A percentile compares a stretch with the other conserved stretches of the same genome.
These are phyloP conservation scores for Ophraella communa DNA, from an alignment of 2,888 invertebrate genomes.

Conservation along the genomic window DNA sequence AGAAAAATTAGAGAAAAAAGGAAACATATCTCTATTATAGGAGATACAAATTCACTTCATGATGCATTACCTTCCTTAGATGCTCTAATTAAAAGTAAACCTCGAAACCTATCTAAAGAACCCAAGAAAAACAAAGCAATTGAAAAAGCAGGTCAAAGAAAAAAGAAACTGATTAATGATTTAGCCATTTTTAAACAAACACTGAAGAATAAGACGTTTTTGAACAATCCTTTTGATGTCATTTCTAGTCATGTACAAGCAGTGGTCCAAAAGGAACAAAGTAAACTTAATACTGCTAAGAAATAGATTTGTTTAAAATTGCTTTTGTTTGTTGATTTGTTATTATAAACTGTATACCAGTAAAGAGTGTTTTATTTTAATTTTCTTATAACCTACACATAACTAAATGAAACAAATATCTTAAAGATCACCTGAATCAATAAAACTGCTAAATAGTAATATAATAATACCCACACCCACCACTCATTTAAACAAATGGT, in stretches of 20 bases:
- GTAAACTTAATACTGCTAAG: slow-evolving; percentile 1
- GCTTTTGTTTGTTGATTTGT: too few relatives aligned
- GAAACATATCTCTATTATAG: slow-evolving; percentile 48
- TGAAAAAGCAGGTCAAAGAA: slow-evolving; percentile 47
- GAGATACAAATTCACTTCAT: slow-evolving; percentile 51
- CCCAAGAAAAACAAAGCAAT: slow-evolving; percentile 44
- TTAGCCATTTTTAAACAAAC: slow-evolving; percentile 49
- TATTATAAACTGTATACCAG: too few relatives aligned
- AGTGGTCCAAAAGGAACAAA: slow-evolving; percentile 39
- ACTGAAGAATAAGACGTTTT: slow-evolving; percentile 46
- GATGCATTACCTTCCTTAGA: slow-evolving; percentile 55
- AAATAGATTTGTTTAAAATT: too few relatives aligned
- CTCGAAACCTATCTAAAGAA: slow-evolving; percentile 13
- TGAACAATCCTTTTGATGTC: slow-evolving; percentile 47
- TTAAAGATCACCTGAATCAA: too few relatives aligned
- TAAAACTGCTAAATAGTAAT: too few relatives aligned
- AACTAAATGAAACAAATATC: too few relatives aligned
- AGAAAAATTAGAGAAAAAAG: slow-evolving; percentile 47
- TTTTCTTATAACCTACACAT: too few relatives aligned
- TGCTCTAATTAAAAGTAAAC: slow-evolving; percentile 42
- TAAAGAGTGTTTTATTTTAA: too few relatives aligned
- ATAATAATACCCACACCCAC: too few relatives aligned
- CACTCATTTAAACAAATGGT: too few relatives aligned
- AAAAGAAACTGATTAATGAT: slow-evolving; percentile 47
- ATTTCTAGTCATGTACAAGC: slow-evolving; percentile 48